Percentiles rank a stretch among this genome's conserved stretches.
phyloP scores from a whole-genome alignment of 2,113 vertebrate genomes.

The Eclectus roratus region DNA sequence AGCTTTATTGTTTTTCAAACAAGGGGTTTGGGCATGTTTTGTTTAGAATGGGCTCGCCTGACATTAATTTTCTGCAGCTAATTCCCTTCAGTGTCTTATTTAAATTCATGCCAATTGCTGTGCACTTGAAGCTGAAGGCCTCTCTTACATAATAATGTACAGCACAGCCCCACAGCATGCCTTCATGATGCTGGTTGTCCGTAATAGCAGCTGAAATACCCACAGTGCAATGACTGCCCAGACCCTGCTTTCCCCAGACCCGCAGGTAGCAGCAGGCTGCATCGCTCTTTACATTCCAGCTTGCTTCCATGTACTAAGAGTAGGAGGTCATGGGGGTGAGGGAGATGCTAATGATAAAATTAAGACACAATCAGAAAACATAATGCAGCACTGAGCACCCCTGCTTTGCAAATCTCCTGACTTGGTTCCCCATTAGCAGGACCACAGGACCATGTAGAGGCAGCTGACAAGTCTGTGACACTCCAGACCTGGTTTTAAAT shows the following conservation, averaged over 20 bases:
- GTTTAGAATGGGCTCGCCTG: neutral
- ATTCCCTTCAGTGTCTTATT: neutral
- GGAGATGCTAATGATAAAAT: neutral
- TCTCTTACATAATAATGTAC: neutral
- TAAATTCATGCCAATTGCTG: neutral
- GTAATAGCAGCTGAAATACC: neutral
- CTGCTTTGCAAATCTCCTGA: neutral
- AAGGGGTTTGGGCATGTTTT: neutral
- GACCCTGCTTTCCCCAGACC: neutral
- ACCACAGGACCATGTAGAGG: too few species aligned
- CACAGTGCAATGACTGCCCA: neutral
- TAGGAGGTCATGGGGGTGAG: neutral
- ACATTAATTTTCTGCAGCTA: slow-evolving; percentile 4
- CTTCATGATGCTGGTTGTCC: neutral
- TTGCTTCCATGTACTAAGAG: neutral
- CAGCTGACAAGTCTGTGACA: neutral
- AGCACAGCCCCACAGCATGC: neutral
- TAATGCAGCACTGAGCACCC: neutral
- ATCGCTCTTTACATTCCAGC: neutral
- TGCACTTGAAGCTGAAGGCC: neutral
- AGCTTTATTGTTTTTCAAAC: neutral
- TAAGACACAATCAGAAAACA: neutral
- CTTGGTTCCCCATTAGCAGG: neutral
- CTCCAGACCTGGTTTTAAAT: neutral
- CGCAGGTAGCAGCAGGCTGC: neutral